These are phyloP conservation scores for Oasisia sp. DNA, from an alignment of 2,888 invertebrate genomes.

Conservation along the genomic window DNA sequence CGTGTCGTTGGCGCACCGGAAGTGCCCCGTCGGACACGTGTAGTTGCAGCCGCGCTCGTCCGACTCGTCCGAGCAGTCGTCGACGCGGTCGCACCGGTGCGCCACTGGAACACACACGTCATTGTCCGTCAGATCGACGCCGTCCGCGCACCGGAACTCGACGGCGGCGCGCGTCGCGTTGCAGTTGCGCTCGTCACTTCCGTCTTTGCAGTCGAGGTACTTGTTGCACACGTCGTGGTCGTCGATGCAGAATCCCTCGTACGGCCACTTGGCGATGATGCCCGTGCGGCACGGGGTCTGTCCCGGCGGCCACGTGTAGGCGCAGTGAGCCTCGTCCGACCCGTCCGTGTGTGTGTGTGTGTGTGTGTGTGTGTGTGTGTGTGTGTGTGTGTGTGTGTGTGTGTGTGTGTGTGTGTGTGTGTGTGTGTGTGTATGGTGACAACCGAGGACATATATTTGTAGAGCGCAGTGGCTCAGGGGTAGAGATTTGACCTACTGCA, in stretches of 20 bases:
- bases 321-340: conserved; percentile 38
- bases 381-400: too few relatives aligned
- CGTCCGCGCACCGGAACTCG: conserved; percentile 29
- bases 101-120: conserved; percentile 26
- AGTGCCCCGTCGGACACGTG: conserved; percentile 31
- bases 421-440: too few relatives aligned
- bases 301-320: conserved; percentile 29
- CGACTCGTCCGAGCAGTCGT: conserved; percentile 32
- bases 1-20: conserved; percentile 34
- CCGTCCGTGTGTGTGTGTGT: too few relatives aligned
- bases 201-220: conserved; percentile 33
- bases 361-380: too few relatives aligned
- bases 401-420: too few relatives aligned
- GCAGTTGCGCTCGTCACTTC: conserved; percentile 33
- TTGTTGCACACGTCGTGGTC: conserved; percentile 23
- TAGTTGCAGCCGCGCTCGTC: conserved; percentile 33
- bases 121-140: conserved; percentile 22
- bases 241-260: conserved; percentile 25
- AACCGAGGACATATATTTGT: too few relatives aligned
- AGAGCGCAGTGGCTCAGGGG: too few relatives aligned
- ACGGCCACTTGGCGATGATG: conserved; percentile 29
- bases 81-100: conserved; percentile 26
- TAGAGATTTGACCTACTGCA: neutral
- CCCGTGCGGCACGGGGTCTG: conserved; percentile 25
- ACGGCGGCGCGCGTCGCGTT: conserved; percentile 24